Base-by-base conservation (phyloP, 2,113 vertebrate species). In the Tychaedon coryphoeus region DNA sequence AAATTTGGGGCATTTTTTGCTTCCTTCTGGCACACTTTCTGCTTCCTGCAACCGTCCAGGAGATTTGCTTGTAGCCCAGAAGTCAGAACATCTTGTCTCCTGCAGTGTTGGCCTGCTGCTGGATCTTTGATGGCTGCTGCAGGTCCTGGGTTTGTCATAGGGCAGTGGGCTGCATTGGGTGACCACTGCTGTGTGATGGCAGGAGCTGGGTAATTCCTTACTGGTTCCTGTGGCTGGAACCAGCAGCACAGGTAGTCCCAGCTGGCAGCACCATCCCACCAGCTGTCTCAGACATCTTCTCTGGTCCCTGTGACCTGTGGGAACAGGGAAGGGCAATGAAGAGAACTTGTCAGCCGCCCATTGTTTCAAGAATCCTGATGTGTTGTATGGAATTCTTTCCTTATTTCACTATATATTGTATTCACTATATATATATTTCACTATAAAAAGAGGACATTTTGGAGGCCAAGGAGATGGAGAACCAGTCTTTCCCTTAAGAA, bases 21-120 rank as follows among this genome's bases (percentile, higher is more conserved):
- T 28, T 31, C 74, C 85, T 78, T 90, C 70, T 81, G 14, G 78
- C 43, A 9, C 23, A 24, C 7, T 14, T 24, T 36, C 20, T 86
- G 6, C 61, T 83, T 83, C n/a, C 47, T 74, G 57, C 45, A 56
- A 6, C 9, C 0, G 0, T 22, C 31, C 5, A 1, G 33, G 25
- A 64, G 36, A 66, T 62, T 42, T 74, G 6, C 20, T 71, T 3
- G 1, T 26, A 29, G 10, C 19, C 8, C 33, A 56, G 74, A 67
- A 81, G 3, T 38, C 45, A 11, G 19, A 62, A 12, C 4, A 31
- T 7, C 6, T 74, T 33, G 13, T 45, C 9, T 64, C 16, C 70
- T 42, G 9, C 43, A 78, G 40, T 18, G 2, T 19, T 75, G 48
- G 17, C 20, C n/a, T 82, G 79, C 40, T 42, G 19, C 22, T 80